Evolutionary conservation across 1,140 invertebrate genomes (phyloP), one percentile per base, ranked within the genome.

Genomic region (Pogonus chalceus): DNA sequence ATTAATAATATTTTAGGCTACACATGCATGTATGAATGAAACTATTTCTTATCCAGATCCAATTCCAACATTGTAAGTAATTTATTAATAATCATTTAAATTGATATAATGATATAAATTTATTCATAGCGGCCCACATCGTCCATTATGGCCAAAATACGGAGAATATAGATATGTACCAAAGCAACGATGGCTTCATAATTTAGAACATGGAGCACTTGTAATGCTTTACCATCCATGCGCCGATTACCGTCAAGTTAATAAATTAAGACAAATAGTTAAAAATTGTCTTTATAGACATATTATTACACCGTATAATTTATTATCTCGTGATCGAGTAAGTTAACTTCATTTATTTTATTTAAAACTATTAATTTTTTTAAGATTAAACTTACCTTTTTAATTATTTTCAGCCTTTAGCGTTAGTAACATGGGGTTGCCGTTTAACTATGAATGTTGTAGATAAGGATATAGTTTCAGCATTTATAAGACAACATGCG

Each of bases 161-260:
- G 91, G 91, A 35, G 85, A 88, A 68, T 93, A 93, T 66, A 76
- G 72, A 52, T 93, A 83, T 70, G 54, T 92, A 35, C 91, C 91
- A 4, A 76, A 71, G 49, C 89, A 94, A 66, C 72, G 91, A 60
- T 94, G 89, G 86, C 57, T 93, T 4, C 88, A 92, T 62, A 90
- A 79, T 69, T 70, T 93, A 24, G 90, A 92, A 78, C 90, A 93
- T 69, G 90, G 91, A 51, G 83, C 82, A 2, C 74, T 93, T 35
- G 85, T 90, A 0, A 83, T 92, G 78, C 68, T 94, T 7, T 92
- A 92, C 65, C 88, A 95, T 76, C 91, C 91, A 1, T 95, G 91
- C 72, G 84, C 87, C 7, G 79, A 88, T 70, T 72, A 72, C 1
- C 56, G 72, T 2, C 77, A 88, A 72, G 78, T 92, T 0, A 64